Evolutionary conservation across 2,113 vertebrate genomes (phyloP).

Genomic region (Vidua macroura): DNA sequence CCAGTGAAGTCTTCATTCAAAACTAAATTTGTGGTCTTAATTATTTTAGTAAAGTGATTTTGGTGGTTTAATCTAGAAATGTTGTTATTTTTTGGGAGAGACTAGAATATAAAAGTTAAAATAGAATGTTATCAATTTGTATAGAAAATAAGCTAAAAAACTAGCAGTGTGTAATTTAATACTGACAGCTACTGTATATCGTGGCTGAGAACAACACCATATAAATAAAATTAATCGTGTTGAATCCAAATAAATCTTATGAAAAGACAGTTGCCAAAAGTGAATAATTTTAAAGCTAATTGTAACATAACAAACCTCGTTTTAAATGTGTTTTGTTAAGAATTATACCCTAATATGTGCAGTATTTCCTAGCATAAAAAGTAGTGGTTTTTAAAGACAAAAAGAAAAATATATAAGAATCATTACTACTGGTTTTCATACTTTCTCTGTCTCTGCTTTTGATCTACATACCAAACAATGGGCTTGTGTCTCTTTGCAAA

Average conservation of each 20-base stretch:
- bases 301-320: background rate
- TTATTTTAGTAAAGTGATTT: background rate
- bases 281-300: background rate
- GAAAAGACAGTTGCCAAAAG: background rate
- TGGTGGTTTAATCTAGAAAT: background rate
- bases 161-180: background rate
- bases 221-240: background rate
- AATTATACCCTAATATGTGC: background rate
- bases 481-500: background rate
- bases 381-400: background rate
- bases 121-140: background rate
- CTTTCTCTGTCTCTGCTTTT: background rate
- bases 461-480: background rate
- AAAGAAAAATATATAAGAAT: background rate
- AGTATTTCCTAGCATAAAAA: background rate
- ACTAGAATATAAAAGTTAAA: background rate
- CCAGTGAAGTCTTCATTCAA: background rate
- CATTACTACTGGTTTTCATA: background rate
- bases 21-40: background rate
- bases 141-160: background rate
- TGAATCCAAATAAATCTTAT: background rate
- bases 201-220: background rate
- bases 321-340: background rate
- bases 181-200: background rate
- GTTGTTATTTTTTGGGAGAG: background rate